Conservation (phyloP, 2,888 invertebrate genomes). For the Lithophane ornitopus region DNA sequence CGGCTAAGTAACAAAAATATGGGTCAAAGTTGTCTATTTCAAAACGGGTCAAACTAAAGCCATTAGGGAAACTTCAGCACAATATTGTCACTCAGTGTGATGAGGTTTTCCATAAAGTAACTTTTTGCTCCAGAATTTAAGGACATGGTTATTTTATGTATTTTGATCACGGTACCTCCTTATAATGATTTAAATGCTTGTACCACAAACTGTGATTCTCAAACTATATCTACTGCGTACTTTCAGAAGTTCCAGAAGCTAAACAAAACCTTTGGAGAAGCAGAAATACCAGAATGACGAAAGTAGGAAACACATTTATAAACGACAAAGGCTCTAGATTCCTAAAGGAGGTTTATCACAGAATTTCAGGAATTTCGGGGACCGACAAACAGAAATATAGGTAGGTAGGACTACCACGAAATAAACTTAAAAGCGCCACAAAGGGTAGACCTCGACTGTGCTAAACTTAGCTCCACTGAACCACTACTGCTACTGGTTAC, state of each 20-base stretch:
- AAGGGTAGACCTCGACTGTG: not conserved
- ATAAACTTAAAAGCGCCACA: slow-evolving; percentile 18
- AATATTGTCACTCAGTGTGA: slow-evolving; percentile 28
- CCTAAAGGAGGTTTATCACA: too few species aligned
- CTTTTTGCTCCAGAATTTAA: not conserved
- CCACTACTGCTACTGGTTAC: not conserved
- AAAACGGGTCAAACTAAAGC: slow-evolving; percentile 35
- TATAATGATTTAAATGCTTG: not conserved
- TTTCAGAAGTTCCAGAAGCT: not conserved
- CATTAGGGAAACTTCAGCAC: slow-evolving; percentile 30
- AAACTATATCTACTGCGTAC: not conserved
- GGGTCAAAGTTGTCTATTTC: slow-evolving; percentile 41
- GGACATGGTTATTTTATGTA: not conserved
- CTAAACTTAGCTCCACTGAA: slow-evolving; percentile 11
- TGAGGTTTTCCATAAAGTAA: slow-evolving; percentile 18
- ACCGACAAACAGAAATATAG: slow-evolving; percentile 1
- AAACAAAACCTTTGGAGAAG: not conserved
- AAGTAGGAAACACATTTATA: not conserved
- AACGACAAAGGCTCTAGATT: slow-evolving; percentile 11
- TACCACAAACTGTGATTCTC: not conserved
- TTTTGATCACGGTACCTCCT: not conserved
- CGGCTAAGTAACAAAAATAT: slow-evolving; percentile 27
- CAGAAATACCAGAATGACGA: not conserved
- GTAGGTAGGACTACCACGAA: not conserved
- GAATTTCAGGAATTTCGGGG: slow-evolving; percentile 24